Percentiles rank a stretch among this genome's conserved stretches.
These are phyloP conservation scores for Otus sunia DNA, from an alignment of 2,113 vertebrate genomes.

Conservation along the genomic window DNA sequence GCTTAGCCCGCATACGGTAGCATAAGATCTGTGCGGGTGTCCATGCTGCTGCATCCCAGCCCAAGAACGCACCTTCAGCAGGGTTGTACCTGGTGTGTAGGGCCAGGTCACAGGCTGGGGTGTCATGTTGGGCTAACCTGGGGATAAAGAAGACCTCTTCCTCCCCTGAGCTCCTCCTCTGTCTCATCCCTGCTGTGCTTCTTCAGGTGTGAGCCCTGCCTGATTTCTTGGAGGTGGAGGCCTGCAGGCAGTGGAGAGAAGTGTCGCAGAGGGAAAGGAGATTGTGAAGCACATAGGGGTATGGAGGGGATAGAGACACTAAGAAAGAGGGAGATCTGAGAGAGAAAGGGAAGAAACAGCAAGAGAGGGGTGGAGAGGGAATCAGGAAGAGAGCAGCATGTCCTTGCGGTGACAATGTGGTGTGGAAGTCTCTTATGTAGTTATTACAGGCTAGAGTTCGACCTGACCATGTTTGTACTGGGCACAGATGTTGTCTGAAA, in stretches of 20 bases:
- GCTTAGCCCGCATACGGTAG: background rate
- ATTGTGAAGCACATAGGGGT: rapidly evolving
- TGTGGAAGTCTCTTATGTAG: background rate
- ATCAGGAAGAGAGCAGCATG: background rate
- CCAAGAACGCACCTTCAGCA: background rate
- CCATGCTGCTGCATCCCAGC: background rate
- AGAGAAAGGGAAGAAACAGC: background rate
- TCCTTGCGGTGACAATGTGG: background rate
- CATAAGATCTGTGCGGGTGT: background rate
- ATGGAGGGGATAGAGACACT: background rate
- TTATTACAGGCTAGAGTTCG: background rate
- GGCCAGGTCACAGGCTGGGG: background rate
- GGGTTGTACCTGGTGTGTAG: background rate
- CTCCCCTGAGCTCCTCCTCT: background rate
- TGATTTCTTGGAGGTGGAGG: background rate
- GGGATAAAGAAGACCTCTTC: background rate
- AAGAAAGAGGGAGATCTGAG: background rate
- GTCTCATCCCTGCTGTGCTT: background rate
- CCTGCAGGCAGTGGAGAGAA: background rate
- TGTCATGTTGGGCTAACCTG: background rate
- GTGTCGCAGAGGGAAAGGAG: background rate
- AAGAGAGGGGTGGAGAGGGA: background rate
- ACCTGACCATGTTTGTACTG: background rate
- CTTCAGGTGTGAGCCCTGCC: background rate
- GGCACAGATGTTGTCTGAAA: background rate